Percentiles rank a stretch among this genome's conserved stretches.
These are phyloP conservation scores for Oenanthe melanoleuca DNA, from an alignment of 2,113 vertebrate genomes.

Conservation along the genomic window DNA sequence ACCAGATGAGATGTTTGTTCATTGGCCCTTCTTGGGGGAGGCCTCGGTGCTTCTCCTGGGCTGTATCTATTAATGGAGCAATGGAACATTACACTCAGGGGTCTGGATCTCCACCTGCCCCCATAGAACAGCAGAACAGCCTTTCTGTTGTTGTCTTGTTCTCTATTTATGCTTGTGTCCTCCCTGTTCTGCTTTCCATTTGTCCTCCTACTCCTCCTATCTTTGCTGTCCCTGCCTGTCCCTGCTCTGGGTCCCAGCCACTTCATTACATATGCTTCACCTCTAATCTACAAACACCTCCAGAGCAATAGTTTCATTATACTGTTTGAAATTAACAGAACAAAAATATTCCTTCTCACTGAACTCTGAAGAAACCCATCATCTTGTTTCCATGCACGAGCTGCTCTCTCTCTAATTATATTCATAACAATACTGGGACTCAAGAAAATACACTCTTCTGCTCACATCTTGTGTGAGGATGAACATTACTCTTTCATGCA, in stretches of 20 bases:
- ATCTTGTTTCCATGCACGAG: background rate
- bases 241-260: background rate
- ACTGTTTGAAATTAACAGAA: background rate
- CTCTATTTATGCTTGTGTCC: background rate
- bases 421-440: background rate
- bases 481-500: background rate
- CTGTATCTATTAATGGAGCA: conserved; percentile 41
- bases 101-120: background rate
- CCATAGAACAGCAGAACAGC: background rate
- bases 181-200: background rate
- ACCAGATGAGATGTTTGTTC: background rate
- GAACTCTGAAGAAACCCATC: background rate
- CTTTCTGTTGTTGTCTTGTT: background rate
- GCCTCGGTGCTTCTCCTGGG: background rate
- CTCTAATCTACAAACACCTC: background rate
- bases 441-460: background rate
- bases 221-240: background rate
- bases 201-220: background rate
- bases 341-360: background rate
- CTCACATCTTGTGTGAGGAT: background rate
- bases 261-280: background rate
- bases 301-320: background rate
- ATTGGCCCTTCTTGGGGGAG: conserved; percentile 1
- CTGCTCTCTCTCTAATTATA: background rate
- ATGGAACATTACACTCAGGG: background rate